phyloP scores from a whole-genome alignment of 1,140 invertebrate genomes.

The Cotesia typhae region DNA sequence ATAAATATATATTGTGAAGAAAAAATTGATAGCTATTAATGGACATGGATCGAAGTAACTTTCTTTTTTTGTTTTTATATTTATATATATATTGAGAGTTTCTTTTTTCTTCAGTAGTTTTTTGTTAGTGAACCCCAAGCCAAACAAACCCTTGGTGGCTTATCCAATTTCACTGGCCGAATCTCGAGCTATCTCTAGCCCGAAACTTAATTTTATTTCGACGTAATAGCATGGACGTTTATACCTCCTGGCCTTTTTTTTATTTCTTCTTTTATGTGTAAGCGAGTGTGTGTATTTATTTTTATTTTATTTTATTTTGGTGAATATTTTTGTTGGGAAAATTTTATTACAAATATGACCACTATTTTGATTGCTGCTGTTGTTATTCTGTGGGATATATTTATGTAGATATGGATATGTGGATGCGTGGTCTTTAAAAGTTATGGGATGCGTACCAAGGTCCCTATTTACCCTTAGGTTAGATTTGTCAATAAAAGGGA shows the following conservation, averaged over 20 bases:
- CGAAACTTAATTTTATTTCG: slow-evolving; percentile 23
- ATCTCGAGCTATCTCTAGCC: slow-evolving; percentile 50
- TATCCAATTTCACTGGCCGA: slow-evolving; percentile 56
- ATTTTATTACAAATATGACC: no score
- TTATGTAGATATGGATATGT: background rate
- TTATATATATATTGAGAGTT: slow-evolving; percentile 1
- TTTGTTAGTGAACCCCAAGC: slow-evolving; percentile 41
- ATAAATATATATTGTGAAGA: background rate
- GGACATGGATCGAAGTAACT: slow-evolving; percentile 5
- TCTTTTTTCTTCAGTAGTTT: slow-evolving; percentile 13
- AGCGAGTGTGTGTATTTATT: background rate
- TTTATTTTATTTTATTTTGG: background rate
- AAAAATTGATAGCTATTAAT: slow-evolving; percentile 9
- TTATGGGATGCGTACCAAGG: slow-evolving; percentile 10
- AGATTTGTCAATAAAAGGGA: slow-evolving; percentile 27
- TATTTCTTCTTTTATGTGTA: background rate
- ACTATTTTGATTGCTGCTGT: no score
- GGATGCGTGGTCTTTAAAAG: slow-evolving; percentile 24
- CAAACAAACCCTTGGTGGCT: slow-evolving; percentile 52
- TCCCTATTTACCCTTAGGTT: slow-evolving; percentile 16
- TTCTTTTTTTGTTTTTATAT: background rate
- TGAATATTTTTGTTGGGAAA: background rate
- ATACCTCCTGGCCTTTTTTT: slow-evolving; percentile 5
- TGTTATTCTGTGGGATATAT: background rate
- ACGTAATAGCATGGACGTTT: slow-evolving; percentile 29